These are phyloP conservation scores for Proteles cristata DNA, from an alignment of 2,113 vertebrate species.

Conservation along the genomic window DNA sequence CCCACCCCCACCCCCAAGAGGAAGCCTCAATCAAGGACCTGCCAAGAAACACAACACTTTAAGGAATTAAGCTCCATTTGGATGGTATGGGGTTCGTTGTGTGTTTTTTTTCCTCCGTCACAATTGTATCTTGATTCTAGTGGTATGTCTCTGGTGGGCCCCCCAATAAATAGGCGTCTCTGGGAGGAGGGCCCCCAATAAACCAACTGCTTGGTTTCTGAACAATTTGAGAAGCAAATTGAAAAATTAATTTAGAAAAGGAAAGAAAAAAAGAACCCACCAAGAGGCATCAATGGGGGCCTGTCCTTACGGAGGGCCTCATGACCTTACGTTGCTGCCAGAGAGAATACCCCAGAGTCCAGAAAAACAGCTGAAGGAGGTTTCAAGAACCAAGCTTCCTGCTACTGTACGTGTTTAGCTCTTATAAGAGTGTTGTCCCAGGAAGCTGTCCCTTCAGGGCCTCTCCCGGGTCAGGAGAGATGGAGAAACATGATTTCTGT, in stretches of 20 bases:
- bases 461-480: neutral
- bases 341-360: neutral
- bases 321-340: neutral
- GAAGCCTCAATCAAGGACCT: neutral
- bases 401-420: too few species aligned
- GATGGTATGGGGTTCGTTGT: neutral
- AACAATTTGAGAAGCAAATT: neutral
- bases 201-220: neutral
- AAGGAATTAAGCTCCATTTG: neutral
- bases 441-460: neutral
- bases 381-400: neutral
- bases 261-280: neutral
- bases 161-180: neutral
- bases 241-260: neutral
- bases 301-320: neutral
- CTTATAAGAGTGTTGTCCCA: neutral
- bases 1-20: neutral
- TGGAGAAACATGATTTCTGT: neutral
- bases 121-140: neutral
- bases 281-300: neutral
- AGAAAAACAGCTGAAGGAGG: neutral
- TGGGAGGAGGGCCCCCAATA: neutral
- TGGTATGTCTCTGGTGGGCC: neutral
- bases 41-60: neutral
- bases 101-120: neutral